Evolutionary conservation across 2,797 vertebrate genomes (phyloP), one percentile per base, ranked within the genome.

Genomic region (Rhinophrynus dorsalis): DNA sequence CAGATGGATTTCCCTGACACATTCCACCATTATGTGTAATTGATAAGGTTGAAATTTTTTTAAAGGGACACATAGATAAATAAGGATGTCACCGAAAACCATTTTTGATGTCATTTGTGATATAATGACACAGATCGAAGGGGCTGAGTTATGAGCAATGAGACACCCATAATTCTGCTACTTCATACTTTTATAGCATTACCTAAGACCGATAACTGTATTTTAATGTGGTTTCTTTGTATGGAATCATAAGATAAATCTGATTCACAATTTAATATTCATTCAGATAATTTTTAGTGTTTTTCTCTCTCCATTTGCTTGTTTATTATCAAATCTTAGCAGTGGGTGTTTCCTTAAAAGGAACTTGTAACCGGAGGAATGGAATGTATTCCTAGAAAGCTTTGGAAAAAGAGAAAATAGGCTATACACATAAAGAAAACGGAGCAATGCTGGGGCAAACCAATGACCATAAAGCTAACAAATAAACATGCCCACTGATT

Each of bases 181-280:
- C 15, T 11, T 24, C 29, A 32, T 13, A 45, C 45, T 51, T 58
- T 54, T 44, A 26, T 30, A 29, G 32, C 40, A 64, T 64, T 50
- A 64, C 68, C 24, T 38, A 59, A 42, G 69, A 64, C 44, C 12
- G 45, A 65, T 72, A 72, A 72, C 61, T 50, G 54, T 58, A 65
- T 65, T 65, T 72, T 59, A 65, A 65, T 59, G 54, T 23, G 8
- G 21, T 66, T 73, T 59, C 37, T 52, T 52, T 38, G 54, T 58
- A 68, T 37, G 65, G 18, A 58, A 59, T 68, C 44, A 40, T 23
- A 33, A 50, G 21, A 72, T 66, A 66, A 73, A 73, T 73, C 62
- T 54, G 47, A 51, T 66, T 27, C 38, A 26, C 55, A 58, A 29
- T 73, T 66, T 73, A 66, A 73, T 66, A 73, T 66, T 59, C 61